phyloP scores from a whole-genome alignment of 2,888 invertebrate species.

The Melitaea athalia region DNA sequence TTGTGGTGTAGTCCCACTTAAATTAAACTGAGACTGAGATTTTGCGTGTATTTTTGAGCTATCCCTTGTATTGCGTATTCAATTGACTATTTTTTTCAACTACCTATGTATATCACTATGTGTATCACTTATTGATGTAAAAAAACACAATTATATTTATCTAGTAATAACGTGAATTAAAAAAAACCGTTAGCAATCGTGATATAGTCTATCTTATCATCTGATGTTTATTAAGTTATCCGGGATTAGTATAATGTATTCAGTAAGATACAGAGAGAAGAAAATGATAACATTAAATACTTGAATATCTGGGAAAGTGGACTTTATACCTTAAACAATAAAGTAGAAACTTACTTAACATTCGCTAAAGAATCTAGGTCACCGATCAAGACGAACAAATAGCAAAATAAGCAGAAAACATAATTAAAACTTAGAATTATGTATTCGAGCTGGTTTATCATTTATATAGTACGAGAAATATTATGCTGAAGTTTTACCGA shows the following conservation, averaged over 20 bases:
- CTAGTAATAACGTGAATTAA: too few relatives aligned
- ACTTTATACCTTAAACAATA: neutral
- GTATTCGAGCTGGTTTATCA: neutral
- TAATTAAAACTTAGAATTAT: constrained; percentile 8
- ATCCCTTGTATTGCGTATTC: too few relatives aligned
- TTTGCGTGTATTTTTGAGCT: neutral
- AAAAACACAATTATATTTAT: too few relatives aligned
- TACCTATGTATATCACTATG: too few relatives aligned
- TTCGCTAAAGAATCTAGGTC: neutral
- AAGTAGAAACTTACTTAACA: neutral
- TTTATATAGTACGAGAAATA: neutral
- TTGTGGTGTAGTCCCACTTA: too few relatives aligned
- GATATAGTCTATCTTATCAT: neutral
- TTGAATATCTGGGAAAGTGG: neutral
- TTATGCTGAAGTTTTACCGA: neutral
- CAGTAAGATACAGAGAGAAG: neutral
- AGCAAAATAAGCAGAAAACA: neutral
- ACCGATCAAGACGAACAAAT: constrained; percentile 5
- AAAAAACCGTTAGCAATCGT: too few relatives aligned
- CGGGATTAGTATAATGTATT: neutral
- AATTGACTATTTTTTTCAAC: too few relatives aligned
- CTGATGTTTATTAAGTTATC: constrained; percentile 1
- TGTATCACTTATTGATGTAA: too few relatives aligned
- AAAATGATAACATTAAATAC: neutral
- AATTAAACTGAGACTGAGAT: neutral